Evolutionary conservation across 2,888 invertebrate genomes (phyloP).

Genomic region (Euspilapteryx auroguttella): DNA sequence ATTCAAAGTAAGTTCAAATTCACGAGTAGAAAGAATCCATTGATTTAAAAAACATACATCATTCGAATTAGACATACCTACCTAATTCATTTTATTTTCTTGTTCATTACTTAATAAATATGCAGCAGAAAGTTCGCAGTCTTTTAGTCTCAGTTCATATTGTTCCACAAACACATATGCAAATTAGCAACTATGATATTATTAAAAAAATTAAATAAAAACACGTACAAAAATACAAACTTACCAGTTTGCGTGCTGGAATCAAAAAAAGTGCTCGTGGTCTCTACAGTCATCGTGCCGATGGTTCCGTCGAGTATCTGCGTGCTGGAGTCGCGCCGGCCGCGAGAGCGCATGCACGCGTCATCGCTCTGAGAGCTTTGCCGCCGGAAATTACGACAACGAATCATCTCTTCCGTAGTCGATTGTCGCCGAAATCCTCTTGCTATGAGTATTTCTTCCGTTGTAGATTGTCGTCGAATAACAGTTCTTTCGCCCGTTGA

Average conservation of each 20-base stretch:
- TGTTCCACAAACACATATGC: too few species aligned
- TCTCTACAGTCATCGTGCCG: slow-evolving; percentile 91
- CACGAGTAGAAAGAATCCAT: too few species aligned
- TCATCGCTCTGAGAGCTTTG: slow-evolving; percentile 91
- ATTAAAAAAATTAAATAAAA: too few species aligned
- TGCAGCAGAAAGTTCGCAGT: too few species aligned
- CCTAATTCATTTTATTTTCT: too few species aligned
- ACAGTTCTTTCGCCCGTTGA: slow-evolving; percentile 63
- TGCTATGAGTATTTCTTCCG: slow-evolving; percentile 88
- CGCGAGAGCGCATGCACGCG: slow-evolving; percentile 67
- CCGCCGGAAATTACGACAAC: slow-evolving; percentile 87
- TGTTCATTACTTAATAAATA: too few species aligned
- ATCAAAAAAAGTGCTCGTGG: slow-evolving; percentile 89
- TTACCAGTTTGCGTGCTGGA: slow-evolving; percentile 92
- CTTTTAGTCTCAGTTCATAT: too few species aligned
- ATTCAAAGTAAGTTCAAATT: too few species aligned
- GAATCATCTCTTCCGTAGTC: slow-evolving; percentile 91
- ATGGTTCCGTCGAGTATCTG: slow-evolving; percentile 91
- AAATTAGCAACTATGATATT: too few species aligned
- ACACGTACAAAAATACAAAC: too few species aligned
- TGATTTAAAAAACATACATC: too few species aligned
- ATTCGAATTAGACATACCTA: too few species aligned
- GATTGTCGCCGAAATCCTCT: slow-evolving; percentile 88
- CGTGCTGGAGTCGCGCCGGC: slow-evolving; percentile 81
- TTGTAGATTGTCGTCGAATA: slow-evolving; percentile 85